Percentiles rank a stretch among this genome's conserved stretches.
These are phyloP conservation scores for Calosoma granatense DNA, from an alignment of 1,140 invertebrate genomes.

Conservation along the genomic window DNA sequence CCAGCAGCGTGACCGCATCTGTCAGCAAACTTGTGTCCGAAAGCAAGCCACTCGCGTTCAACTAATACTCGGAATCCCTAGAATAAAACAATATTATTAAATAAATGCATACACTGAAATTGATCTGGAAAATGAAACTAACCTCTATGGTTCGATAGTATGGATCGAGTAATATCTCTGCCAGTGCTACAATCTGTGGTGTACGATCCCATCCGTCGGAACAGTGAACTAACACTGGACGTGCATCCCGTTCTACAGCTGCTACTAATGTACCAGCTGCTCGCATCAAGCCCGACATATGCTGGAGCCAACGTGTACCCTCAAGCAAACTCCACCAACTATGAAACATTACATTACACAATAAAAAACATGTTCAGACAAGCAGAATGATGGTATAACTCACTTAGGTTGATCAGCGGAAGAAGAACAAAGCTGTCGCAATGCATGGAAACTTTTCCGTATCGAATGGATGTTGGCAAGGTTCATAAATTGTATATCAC, in stretches of 20 bases:
- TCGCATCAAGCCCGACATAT: conserved; percentile 72
- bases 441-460: conserved; percentile 71
- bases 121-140: conserved; percentile 13
- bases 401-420: conserved; percentile 68
- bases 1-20: conserved; percentile 79
- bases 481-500: conserved; percentile 95
- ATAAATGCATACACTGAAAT: not conserved
- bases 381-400: too few relatives aligned
- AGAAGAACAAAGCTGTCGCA: conserved; percentile 64
- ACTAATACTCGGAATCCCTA: conserved; percentile 86
- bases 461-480: conserved; percentile 94
- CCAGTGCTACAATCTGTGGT: conserved; percentile 84
- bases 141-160: conserved; percentile 87
- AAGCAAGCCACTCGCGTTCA: conserved; percentile 92
- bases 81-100: conserved; percentile 16
- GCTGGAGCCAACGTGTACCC: conserved; percentile 81
- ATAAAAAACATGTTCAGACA: too few relatives aligned
- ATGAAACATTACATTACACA: conserved; percentile 21
- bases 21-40: conserved; percentile 95
- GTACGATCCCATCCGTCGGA: conserved; percentile 97
- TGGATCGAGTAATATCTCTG: conserved; percentile 86
- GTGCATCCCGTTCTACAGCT: conserved; percentile 69
- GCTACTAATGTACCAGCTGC: conserved; percentile 70
- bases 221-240: conserved; percentile 91
- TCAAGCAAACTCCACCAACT: conserved; percentile 85